These are phyloP conservation scores for Carettochelys insculpta DNA, from an alignment of 2,113 vertebrate genomes.

Conservation along the genomic window DNA sequence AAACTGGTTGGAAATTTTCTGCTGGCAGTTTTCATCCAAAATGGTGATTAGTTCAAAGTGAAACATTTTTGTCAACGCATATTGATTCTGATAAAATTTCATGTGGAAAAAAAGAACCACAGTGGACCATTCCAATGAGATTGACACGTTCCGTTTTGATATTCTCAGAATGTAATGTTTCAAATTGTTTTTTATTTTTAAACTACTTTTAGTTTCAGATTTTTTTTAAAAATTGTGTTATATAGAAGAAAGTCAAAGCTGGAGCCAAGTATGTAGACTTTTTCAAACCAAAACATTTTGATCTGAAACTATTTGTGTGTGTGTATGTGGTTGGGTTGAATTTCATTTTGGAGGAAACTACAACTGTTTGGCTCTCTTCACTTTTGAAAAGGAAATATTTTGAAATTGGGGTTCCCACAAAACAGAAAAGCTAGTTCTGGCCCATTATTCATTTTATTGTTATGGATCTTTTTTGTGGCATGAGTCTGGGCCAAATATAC, in stretches of 20 bases:
- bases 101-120: conserved; percentile 14
- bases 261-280: neutral
- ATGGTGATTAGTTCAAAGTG: neutral
- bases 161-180: neutral
- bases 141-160: neutral
- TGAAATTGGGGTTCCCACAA: neutral
- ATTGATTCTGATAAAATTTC: neutral
- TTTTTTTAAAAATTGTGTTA: neutral
- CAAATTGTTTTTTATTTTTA: neutral
- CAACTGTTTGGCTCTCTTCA: neutral
- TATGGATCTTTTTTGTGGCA: neutral
- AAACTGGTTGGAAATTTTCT: neutral
- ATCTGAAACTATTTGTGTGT: neutral
- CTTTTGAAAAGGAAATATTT: neutral
- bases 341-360: neutral
- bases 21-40: neutral
- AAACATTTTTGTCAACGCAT: neutral
- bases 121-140: neutral
- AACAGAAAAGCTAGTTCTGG: neutral
- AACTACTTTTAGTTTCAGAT: neutral
- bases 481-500: neutral
- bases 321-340: neutral
- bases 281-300: neutral
- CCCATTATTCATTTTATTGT: neutral
- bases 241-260: neutral